These are phyloP conservation scores for Arremon brunneinucha DNA, from an alignment of 2,797 vertebrate genomes.

Conservation along the genomic window DNA sequence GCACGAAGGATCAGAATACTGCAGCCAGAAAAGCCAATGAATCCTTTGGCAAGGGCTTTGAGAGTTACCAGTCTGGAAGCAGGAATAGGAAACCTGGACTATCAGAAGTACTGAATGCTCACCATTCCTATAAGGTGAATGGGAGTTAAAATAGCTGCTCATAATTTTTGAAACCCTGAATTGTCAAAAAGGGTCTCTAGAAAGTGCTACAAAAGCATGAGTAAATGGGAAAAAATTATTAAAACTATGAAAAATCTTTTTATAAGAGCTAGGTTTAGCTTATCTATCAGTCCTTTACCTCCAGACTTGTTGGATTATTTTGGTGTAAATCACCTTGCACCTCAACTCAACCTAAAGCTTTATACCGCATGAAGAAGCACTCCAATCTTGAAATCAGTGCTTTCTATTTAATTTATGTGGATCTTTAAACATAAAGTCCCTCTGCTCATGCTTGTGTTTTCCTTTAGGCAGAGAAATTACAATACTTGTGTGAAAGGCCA, in stretches of 20 bases:
- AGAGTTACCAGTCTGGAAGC: neutral
- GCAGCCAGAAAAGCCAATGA: neutral
- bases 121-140: neutral
- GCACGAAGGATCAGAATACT: neutral
- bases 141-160: neutral
- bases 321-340: neutral
- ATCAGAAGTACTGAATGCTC: neutral
- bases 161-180: neutral
- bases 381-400: neutral
- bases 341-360: neutral
- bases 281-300: neutral
- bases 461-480: neutral
- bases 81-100: neutral
- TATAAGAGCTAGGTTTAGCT: neutral
- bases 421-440: neutral
- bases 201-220: neutral
- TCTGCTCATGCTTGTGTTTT: neutral
- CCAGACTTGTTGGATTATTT: neutral
- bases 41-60: neutral
- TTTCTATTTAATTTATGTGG: neutral
- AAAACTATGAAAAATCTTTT: neutral
- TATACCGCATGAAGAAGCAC: neutral
- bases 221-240: neutral
- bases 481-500: neutral
- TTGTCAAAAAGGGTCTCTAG: rapidly evolving